Conservation (phyloP, 2,113 vertebrate genomes). For the Petrocephalus microphthalmus region DNA sequence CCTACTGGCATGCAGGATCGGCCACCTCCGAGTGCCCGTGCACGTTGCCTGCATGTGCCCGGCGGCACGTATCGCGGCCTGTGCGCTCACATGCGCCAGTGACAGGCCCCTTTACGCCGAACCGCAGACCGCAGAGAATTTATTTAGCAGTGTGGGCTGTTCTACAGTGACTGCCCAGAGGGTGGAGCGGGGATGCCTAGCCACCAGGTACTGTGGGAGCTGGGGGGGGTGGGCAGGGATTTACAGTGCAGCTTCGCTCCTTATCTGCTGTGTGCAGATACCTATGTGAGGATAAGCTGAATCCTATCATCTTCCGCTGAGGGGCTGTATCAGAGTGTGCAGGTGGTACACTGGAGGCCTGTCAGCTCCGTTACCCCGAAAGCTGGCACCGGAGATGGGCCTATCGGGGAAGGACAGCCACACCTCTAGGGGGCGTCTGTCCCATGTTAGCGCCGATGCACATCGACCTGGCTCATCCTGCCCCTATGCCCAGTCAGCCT, state of each 20-base stretch:
- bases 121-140: neutral
- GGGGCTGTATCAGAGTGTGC: neutral
- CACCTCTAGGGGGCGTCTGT: neutral
- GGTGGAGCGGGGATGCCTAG: neutral
- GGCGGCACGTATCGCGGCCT: too few relatives aligned
- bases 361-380: neutral
- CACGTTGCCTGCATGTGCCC: neutral
- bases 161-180: neutral
- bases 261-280: slow-evolving; percentile 21
- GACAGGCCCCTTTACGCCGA: neutral
- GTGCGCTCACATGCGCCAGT: neutral
- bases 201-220: neutral
- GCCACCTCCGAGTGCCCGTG: neutral
- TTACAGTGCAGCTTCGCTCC: neutral
- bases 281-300: neutral
- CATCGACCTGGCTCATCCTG: neutral
- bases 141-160: neutral
- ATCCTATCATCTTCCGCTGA: neutral
- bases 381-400: neutral
- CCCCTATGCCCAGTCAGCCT: neutral
- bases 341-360: neutral
- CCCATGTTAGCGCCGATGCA: neutral
- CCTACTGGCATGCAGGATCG: neutral
- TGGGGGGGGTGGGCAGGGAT: neutral
- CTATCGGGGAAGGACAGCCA: neutral